Evolutionary conservation across 2,888 invertebrate genomes (phyloP), one percentile per base, ranked within the genome.

Genomic region (Torymus tubicola): DNA sequence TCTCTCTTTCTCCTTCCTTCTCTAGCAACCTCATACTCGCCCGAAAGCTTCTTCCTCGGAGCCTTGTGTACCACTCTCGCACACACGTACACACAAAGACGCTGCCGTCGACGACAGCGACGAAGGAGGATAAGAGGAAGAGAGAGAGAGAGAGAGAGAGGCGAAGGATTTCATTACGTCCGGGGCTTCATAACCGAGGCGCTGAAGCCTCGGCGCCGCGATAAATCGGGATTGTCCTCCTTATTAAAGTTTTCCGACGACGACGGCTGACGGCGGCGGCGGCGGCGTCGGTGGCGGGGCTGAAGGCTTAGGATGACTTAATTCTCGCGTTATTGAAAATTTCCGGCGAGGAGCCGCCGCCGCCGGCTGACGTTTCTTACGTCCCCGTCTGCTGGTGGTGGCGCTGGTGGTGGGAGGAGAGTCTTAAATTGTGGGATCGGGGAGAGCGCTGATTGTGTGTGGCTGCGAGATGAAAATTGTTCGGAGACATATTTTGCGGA

Each of bases 151-250:
- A 18, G 18, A 52, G 68, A 31, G 61, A 60, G 63, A 13, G 31
- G 64, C 42, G 72, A 83, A 85, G 87, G 86, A 88, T 89, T 89
- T 89, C 88, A 89, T 89, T 89, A 89, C 86, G 83, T 80, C 84
- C 85, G 61, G 55, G 55, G 78, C 86, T 89, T 89, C 87, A 88
- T 89, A 88, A 89, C 86, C 84, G 83, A 80, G 80, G 81, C 83
- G 16, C 21, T 42, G 70, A 58, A 75, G 31, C 12, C 68, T 31
- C 85, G 85, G 81, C 83, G 81, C 81, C 69, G 78, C 86, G 86
- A 89, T 89, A 87, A 89, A 89, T 89, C 87, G 86, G 84, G 85
- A 88, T 86, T 85, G 86, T 85, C 83, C 82, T 85, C 85, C 86
- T 87, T 86, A 87, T 87, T 87, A 87, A 84, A 88, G 85, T 85